Evolutionary conservation across 2,797 vertebrate genomes (phyloP).

Genomic region (Eupleurogrammus muticus): DNA sequence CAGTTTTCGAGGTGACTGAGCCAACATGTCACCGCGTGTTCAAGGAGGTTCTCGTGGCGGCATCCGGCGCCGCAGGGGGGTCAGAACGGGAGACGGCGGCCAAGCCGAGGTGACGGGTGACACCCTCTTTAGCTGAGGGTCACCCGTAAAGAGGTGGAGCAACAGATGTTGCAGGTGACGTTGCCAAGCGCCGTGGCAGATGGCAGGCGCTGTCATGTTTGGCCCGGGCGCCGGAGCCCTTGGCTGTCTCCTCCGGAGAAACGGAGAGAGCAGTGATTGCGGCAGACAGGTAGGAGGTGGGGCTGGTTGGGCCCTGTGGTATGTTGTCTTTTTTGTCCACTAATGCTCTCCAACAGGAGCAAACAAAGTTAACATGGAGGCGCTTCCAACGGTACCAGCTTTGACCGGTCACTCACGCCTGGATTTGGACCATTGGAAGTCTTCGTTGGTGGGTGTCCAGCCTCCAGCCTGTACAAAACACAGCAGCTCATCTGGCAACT

Average conservation of each 20-base stretch:
- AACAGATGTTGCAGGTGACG: slow-evolving; percentile 72
- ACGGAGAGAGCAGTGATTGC: slow-evolving; percentile 11
- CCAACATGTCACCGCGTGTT: slow-evolving; percentile 12
- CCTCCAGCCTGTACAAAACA: too few relatives aligned
- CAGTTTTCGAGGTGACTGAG: slow-evolving; percentile 32
- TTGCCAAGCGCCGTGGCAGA: slow-evolving; percentile 60
- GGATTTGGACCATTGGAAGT: too few relatives aligned
- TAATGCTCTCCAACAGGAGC: neutral
- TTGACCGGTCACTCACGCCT: too few relatives aligned
- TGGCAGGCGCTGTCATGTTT: slow-evolving; percentile 49
- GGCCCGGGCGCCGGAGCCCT: slow-evolving; percentile 26
- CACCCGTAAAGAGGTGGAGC: slow-evolving; percentile 51
- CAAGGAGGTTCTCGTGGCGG: slow-evolving; percentile 12
- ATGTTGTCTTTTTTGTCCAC: neutral
- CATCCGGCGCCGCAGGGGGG: slow-evolving; percentile 22
- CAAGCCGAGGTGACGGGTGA: slow-evolving; percentile 60
- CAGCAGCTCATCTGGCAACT: too few relatives aligned
- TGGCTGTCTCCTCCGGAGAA: slow-evolving; percentile 33
- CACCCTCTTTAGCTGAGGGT: slow-evolving; percentile 63
- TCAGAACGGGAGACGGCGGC: neutral
- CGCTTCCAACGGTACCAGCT: too few relatives aligned
- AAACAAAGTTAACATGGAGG: neutral
- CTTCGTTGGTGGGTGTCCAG: too few relatives aligned
- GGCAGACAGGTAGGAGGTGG: slow-evolving; percentile 16
- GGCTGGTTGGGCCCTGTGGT: neutral